Percentiles rank a stretch among this genome's conserved stretches.
These are phyloP conservation scores for Troides aeacus DNA, from an alignment of 2,888 invertebrate genomes.

Conservation along the genomic window DNA sequence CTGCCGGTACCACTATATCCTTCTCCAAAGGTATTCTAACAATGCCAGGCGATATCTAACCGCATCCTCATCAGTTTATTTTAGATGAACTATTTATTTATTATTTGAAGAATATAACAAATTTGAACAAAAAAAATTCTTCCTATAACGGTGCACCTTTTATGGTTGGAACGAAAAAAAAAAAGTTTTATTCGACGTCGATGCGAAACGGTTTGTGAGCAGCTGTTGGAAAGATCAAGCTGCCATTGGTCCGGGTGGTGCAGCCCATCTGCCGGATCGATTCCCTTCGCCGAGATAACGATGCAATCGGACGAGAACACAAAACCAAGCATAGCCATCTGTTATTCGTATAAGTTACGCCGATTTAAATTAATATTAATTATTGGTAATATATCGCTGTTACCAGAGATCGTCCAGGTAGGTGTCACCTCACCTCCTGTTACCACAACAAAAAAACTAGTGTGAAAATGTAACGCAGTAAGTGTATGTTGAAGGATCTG, in stretches of 20 bases:
- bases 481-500: too few relatives aligned
- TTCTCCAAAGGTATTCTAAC: too few relatives aligned
- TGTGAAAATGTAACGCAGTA: too few relatives aligned
- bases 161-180: background rate
- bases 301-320: constrained; percentile 11
- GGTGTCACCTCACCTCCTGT: too few relatives aligned
- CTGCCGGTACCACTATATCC: too few relatives aligned
- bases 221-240: constrained; percentile 24
- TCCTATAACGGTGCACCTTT: constrained; percentile 5
- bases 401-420: too few relatives aligned
- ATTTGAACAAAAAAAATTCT: background rate
- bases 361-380: background rate
- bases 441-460: too few relatives aligned
- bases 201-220: constrained; percentile 4
- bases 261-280: constrained; percentile 38
- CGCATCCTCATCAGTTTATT: too few relatives aligned
- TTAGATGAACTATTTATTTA: too few relatives aligned
- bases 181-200: background rate
- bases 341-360: constrained; percentile 35
- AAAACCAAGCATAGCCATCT: constrained; percentile 33
- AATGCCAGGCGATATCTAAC: too few relatives aligned
- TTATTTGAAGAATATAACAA: too few relatives aligned
- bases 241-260: constrained; percentile 30
- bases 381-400: too few relatives aligned
- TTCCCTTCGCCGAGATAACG: constrained; percentile 31